Conservation (phyloP, 2,113 vertebrate species). For the Pterocles gutturalis region DNA sequence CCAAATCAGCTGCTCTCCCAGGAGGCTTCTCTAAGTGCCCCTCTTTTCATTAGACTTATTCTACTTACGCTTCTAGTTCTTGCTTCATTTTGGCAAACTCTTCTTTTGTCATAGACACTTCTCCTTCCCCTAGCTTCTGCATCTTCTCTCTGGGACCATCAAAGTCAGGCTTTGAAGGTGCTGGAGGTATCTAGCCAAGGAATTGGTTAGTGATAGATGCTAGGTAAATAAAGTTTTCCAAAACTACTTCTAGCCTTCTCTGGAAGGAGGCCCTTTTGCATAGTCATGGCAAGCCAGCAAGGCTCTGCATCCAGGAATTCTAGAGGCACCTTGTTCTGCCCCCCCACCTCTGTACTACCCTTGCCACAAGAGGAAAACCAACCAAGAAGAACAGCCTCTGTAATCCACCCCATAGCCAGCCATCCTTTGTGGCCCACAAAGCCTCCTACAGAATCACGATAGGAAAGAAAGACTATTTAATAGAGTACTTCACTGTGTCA, state of each 20-base stretch:
- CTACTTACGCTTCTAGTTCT: conserved; percentile 94
- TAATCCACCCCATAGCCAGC: not conserved
- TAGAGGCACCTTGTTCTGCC: not conserved
- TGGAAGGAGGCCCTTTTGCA: not conserved
- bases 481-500: not conserved
- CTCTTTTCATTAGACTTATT: not conserved
- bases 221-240: not conserved
- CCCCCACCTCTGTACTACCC: not conserved
- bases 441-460: not conserved
- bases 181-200: conserved; percentile 88
- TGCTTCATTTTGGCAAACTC: conserved; percentile 99
- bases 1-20: not conserved
- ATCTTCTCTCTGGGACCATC: conserved; percentile 97
- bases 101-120: conserved; percentile 96
- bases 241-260: not conserved
- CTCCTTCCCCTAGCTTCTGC: conserved; percentile 97
- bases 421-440: not conserved
- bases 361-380: not conserved
- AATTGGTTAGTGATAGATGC: not conserved
- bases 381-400: not conserved
- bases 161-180: conserved; percentile 94
- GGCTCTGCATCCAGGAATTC: not conserved
- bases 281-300: not conserved
- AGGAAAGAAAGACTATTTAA: not conserved
- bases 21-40: not conserved